Evolutionary conservation across 2,797 vertebrate species (phyloP), one percentile per base, ranked within the genome.

Genomic region (Alectoris magna): DNA sequence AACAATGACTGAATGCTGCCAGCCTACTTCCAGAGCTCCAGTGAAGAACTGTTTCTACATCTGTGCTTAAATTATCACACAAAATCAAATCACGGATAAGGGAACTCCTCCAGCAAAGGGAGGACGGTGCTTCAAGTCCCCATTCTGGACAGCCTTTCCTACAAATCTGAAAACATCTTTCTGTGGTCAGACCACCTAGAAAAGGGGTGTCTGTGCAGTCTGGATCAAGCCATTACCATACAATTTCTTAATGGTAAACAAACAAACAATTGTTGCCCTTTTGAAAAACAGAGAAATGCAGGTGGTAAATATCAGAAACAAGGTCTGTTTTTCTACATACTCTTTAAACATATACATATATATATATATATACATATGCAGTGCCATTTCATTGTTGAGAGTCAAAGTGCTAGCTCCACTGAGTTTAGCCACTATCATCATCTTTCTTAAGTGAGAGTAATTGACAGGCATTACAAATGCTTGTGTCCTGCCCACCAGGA

Each of bases 11-110:
- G 88, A 92, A 86, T 21, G 22, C 67, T 80, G 77, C 75, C 75
- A 80, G 87, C 75, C 79, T 88, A 48, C 66, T 91, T 90, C 66
- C 77, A 95, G 88, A 80, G 75, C 93, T 56, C 49, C 70, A 72
- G 51, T 79, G 78, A 95, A 69, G 74, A 59, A 84, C 46, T 82
- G 59, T 84, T 88, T 83, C 96, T 96, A 80, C 88, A 83, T 55
- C 83, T 31, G 51, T 85, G 88, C 94, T 96, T 86, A 76, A 94
- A 94, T 91, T 90, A 79, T 68, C 84, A 74, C 87, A 55, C 38
- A 31, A 31, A 78, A 69, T 75, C 34, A 63, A 93, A 70, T 14
- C 78, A 64, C 60, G 71, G 76, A 77, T 68, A 59, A 2, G 5
- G 63, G 46, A 95, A 71, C 67, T 87, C 68, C 31, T 10, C 23